These are phyloP conservation scores for Pristionchus japonicus DNA, from an alignment of 2,888 invertebrate species.

Conservation along the genomic window DNA sequence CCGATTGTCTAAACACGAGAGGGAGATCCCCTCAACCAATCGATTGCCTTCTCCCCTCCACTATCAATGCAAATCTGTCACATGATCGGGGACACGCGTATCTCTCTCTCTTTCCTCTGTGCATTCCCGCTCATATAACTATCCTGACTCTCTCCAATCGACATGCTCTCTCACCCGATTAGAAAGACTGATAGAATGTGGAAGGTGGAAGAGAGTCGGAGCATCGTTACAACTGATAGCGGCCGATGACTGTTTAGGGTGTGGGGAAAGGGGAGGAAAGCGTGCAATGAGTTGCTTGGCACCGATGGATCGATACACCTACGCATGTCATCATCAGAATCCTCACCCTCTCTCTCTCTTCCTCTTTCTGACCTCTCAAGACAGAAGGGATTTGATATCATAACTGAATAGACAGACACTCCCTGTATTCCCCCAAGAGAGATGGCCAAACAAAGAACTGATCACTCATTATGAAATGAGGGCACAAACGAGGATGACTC, in stretches of 20 bases:
- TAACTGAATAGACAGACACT: neutral
- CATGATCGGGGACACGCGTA: neutral
- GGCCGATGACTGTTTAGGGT: neutral
- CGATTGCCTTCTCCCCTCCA: neutral
- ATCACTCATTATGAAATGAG: neutral
- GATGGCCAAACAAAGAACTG: neutral
- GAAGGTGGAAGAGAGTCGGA: too few species aligned
- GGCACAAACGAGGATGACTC: neutral
- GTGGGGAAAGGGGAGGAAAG: neutral
- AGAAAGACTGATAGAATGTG: too few species aligned
- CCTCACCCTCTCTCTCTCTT: neutral
- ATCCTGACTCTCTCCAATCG: too few species aligned
- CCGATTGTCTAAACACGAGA: too few species aligned
- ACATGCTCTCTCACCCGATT: too few species aligned
- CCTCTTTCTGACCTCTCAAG: neutral
- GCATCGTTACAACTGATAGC: constrained; percentile 24
- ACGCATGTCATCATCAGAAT: neutral
- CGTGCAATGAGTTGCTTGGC: neutral
- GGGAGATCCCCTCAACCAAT: neutral
- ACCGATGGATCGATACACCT: neutral
- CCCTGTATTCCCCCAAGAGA: neutral
- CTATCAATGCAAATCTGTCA: constrained; percentile 15
- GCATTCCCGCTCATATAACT: neutral
- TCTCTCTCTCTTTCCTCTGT: neutral
- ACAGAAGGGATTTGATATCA: neutral